Conservation (phyloP, 2,113 vertebrate genomes). For the Hippocampus comes region DNA sequence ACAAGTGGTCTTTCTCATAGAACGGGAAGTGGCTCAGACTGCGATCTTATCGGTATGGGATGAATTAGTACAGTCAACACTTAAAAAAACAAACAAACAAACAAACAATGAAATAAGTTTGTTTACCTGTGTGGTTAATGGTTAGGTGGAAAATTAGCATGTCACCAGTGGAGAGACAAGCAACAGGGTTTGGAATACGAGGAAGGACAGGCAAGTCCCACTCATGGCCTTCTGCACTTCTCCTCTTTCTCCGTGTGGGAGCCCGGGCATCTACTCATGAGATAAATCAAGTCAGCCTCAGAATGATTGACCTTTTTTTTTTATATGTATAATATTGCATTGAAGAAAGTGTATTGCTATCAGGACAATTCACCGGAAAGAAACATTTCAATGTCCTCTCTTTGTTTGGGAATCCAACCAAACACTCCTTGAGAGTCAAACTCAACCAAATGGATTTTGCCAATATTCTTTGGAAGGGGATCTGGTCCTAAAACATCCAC, state of each 20-base stretch:
- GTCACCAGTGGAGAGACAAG: constrained; percentile 79
- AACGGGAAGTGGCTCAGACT: constrained; percentile 84
- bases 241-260: constrained; percentile 41
- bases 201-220: constrained; percentile 42
- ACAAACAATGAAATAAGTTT: background rate
- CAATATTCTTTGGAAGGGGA: constrained; percentile 64
- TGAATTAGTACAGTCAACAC: background rate
- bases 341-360: background rate
- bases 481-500: constrained; percentile 80
- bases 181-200: constrained; percentile 82
- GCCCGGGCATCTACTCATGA: constrained; percentile 38
- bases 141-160: constrained; percentile 84
- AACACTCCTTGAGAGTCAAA: constrained; percentile 79
- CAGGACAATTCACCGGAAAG: constrained; percentile 69
- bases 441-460: constrained; percentile 77
- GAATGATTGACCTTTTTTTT: background rate
- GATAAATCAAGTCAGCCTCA: background rate
- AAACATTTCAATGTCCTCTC: constrained; percentile 68
- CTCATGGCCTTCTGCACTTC: constrained; percentile 23
- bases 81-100: background rate
- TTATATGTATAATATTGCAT: background rate
- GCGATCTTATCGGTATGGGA: constrained; percentile 66
- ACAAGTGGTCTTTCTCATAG: constrained; percentile 89
- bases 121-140: constrained; percentile 77
- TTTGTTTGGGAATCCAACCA: constrained; percentile 77